Evolutionary conservation across 2,888 invertebrate genomes (phyloP), one percentile per base, ranked within the genome.

Genomic region (Craniophora ligustri): DNA sequence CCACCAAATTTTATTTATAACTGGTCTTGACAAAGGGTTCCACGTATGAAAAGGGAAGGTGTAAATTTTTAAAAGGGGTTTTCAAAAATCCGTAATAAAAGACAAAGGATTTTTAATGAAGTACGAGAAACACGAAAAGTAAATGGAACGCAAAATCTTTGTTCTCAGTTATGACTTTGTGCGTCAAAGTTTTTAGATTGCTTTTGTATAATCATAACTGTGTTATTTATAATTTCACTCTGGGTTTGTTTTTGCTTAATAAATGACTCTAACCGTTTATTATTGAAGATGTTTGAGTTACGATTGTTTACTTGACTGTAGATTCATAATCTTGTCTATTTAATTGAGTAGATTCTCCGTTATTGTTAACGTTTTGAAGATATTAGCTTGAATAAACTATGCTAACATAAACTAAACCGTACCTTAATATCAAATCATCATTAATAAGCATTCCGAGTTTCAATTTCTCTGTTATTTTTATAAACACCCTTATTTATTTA

Each of bases 191-290:
- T 61, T 61, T 55, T 40, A 47, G 40, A 64, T 64, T 72, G 53
- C 61, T 64, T 64, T 69, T 54, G 41, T 51, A n/a, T 50, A 48
- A 51, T 63, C 38, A 62, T 56, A 56, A 69, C 67, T 60, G 55
- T 65, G 39, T 69, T 65, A 65, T 58, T 59, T 58, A 68, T 66
- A 59, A 70, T 68, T 76, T 62, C 58, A 67, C 48, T 51, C 51
- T 56, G 63, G 61, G 57, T 78, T n/a, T 79, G 76, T 78, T 84
- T 78, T 76, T 71, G 39, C 60, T 71, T 38, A 39, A 40, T 81
- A 82, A 83, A 81, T 80, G 74, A 76, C 72, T 80, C 70, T 53
- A 60, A 59, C 58, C 56, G 70, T 76, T 74, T 61, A 63, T 68
- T 59, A 71, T 72, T 70, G 47, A 67, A 64, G 66, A 38, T 38